Base-by-base conservation (phyloP, 1,140 invertebrate genomes). In the Phenacoccus solenopsis region DNA sequence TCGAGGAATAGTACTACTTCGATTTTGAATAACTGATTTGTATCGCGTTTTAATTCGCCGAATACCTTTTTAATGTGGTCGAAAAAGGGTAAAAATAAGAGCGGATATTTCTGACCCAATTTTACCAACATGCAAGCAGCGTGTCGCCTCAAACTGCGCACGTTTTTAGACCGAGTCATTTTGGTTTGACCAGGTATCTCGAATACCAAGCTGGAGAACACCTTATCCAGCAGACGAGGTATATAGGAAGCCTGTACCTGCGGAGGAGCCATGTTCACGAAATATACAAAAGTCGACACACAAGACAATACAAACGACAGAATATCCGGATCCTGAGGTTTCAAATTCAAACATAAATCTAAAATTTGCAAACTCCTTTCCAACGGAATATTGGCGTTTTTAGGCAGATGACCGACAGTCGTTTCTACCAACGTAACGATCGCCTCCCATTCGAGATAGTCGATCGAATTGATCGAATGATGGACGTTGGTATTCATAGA, bases 51-150 rank as follows among this genome's bases (percentile, higher is more conserved):
- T 35, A 92, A 80, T 70, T 83, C 83, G 69, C 85, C 83, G 9
- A 90, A 86, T 71, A 89, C 87, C 0, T 84, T 83, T 75, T 90
- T 87, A 72, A 95, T 87, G 68, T 91, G 86, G 59, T 91, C 88
- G 79, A 94, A 96, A n/a, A 91, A 87, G 4, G 92, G 91, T 75
- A 95, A 78, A 32, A 93, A 79, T 1, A 93, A 79, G 10, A 92
- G 78, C 0, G 92, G 91, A 81, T 92, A 93, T 76, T 91, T 90
- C 56, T 89, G 85, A 13, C 89, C 90, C 32, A 96, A 86, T 80
- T 95, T 96, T 0, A 96, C 91, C 79, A 96, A 86, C 1, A 93
- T 79, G 16, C 90, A 91, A 28, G 91, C 92, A 1, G 92, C 91
- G 81, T 96, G 93, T 1, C 91, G 83, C 9, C 92, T 80, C 0